phyloP scores from a whole-genome alignment of 2,113 vertebrate genomes.

The Prionailurus viverrinus region DNA sequence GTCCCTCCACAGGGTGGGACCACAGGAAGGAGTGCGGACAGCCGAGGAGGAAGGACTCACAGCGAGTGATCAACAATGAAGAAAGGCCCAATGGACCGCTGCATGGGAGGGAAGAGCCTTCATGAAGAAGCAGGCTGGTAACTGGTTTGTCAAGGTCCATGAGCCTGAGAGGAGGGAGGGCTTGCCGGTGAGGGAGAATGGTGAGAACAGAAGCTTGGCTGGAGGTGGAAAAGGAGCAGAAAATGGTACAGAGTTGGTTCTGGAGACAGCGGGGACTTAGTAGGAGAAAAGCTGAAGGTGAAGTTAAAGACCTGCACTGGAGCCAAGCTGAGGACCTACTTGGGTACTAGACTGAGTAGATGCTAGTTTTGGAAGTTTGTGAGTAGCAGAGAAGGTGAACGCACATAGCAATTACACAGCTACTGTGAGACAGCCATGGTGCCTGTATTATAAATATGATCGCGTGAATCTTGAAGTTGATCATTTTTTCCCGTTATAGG shows the following conservation, averaged over 20 bases:
- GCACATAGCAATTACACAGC: rapidly evolving
- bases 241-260: neutral
- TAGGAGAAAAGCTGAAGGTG: neutral
- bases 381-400: neutral
- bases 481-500: neutral
- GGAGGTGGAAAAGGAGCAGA: rapidly evolving
- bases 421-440: neutral
- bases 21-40: rapidly evolving
- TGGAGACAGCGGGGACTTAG: neutral
- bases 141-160: rapidly evolving
- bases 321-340: neutral
- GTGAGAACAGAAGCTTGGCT: rapidly evolving
- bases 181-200: rapidly evolving
- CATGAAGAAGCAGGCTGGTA: neutral
- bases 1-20: neutral
- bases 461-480: neutral
- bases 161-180: too few relatives aligned
- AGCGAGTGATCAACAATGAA: neutral
- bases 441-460: neutral
- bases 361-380: neutral
- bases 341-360: rapidly evolving
- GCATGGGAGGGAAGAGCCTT: rapidly evolving
- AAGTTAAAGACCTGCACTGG: neutral
- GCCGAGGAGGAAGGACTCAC: too few relatives aligned
- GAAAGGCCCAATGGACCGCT: rapidly evolving